phyloP scores from a whole-genome alignment of 64 coral and sea anemone species.

The Actinia equina region DNA sequence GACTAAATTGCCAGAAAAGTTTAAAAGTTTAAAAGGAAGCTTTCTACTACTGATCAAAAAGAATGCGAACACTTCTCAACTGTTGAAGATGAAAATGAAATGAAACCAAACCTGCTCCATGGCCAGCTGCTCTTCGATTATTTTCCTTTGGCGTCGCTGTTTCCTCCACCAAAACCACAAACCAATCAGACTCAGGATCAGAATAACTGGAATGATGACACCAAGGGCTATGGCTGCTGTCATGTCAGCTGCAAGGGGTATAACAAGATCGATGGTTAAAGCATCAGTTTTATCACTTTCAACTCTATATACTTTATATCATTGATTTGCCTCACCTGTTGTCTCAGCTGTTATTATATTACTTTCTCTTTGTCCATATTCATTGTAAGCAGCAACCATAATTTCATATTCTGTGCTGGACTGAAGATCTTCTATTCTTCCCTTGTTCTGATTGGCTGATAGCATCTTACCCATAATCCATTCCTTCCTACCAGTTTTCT shows the following conservation, averaged over 20 bases:
- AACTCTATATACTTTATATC: no score
- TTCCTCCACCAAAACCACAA: slow-evolving; percentile 13
- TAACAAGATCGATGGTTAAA: no score
- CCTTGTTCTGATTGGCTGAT: neutral
- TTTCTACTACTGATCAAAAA: no score
- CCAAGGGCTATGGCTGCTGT: no score
- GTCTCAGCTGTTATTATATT: neutral
- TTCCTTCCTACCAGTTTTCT: neutral
- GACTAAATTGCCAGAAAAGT: neutral
- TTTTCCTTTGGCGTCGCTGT: neutral
- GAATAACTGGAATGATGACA: neutral
- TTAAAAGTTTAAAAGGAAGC: no score
- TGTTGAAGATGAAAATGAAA: no score
- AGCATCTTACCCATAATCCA: neutral
- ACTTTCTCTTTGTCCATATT: neutral
- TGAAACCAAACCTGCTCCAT: neutral
- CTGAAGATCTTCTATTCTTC: slow-evolving; percentile 23
- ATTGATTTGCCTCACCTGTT: neutral
- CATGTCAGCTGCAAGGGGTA: no score
- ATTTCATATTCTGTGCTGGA: slow-evolving; percentile 20
- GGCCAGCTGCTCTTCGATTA: neutral
- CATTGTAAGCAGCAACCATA: slow-evolving; percentile 17
- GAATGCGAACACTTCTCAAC: no score
- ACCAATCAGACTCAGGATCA: neutral
- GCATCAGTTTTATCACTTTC: no score